Base-by-base conservation (phyloP, 1,140 invertebrate species). In the Brachionus rubens region DNA sequence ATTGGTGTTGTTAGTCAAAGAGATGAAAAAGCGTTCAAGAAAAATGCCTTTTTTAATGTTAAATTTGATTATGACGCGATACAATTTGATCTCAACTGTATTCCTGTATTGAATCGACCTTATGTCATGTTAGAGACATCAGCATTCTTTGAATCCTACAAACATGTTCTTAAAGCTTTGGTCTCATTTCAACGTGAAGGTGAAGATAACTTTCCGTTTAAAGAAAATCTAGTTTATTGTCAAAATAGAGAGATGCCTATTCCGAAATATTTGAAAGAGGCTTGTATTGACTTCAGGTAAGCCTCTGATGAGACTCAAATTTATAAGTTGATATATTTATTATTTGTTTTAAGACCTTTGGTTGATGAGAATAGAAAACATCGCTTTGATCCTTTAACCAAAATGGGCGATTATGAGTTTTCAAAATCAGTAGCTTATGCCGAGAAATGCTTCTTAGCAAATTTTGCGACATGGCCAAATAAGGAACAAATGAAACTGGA, bases 101-200 rank as follows among this genome's bases (percentile, higher is more conserved):
- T 40, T 24, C 68, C 46, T 28, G 36, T 50, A 7, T 36, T 65
- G 9, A 33, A 30, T 48, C 16, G 40, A 14, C 7, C n/a, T 19
- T 72, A 72, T 47, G 52, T 75, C 4, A 85, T 87, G 82, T 80
- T 83, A n/a, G 87, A 87, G 79, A 86, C 86, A 1, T 80, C 80
- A 33, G 85, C 86, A 1, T 87, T 84, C 77, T 87, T 86, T 79
- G 85, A 86, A 78, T 81, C 86, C 3, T 87, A 86, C 78, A 78
- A 81, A 30, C 84, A 86, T 79, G 82, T 85, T 26, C 77, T 87
- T 19, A 76, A 78, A 54, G 84, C 81, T 16, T 78, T 87, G 28
- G 0, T 33, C 10, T 19, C 68, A 78, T 65, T 65, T 21, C 19
- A 65, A 43, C 41, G 59, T 43, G 33, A 43, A 43, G 30, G 28